Base-by-base conservation (phyloP, 1,140 invertebrate genomes). In the Ctenoplectra terminalis region DNA sequence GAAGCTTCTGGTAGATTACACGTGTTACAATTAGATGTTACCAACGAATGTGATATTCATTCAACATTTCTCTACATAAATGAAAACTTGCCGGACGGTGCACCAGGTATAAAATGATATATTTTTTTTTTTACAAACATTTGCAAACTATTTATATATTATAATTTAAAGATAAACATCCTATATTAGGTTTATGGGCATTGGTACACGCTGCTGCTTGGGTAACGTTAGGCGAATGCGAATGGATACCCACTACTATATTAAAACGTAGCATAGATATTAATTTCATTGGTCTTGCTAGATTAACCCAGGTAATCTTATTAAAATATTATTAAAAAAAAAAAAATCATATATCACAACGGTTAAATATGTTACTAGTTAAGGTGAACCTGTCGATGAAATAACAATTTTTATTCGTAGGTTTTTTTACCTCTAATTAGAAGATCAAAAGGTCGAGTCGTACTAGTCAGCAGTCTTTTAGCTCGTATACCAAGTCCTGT, bases 201-300 rank as follows among this genome's bases (percentile, higher is more conserved):
- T 94, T 99, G 52, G 96, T 99, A 11, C 98, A 99, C 93, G 97
- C 98, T 87, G 97, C 97, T 70, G 97, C 97, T 37, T 97, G 97
- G 95, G 96, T 97, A 86, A 96, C 97, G 29, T 95, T 98, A 67
- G 98, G 98, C 1, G 97, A 98, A 94, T 95, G 98, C 75, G 98
- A 99, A 94, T 97, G 97, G 97, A 95, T 97, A 74, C 97, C 97
- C 56, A 95, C 96, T 83, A 95, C 95, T 5, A 96, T 97, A 72
- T 95, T 97, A 86, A 95, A 95, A 87, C 95, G 96, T 89, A 96
- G 97, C 43, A 95, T 96, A 90, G 96, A 97, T 71, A 95, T 97
- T 71, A 97, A 98, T 94, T 94, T 98, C 84, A 93, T 98, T 94
- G 96, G 96, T 37, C 94, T 96, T n/a, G 95, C 96, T 11, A 94